phyloP scores from a whole-genome alignment of 1,140 invertebrate genomes.

The Lucilia cuprina region DNA sequence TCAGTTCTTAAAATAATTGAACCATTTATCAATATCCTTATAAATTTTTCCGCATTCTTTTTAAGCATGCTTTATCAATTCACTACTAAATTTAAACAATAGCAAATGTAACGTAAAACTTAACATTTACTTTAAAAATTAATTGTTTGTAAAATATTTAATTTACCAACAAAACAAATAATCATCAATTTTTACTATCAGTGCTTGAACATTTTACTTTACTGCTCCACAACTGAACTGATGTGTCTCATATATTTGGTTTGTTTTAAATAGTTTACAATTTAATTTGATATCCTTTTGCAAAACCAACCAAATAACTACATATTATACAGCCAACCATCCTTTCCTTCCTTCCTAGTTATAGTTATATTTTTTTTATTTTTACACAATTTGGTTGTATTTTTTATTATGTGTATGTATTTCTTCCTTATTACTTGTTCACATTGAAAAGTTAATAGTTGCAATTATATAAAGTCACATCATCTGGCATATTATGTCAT shows the following conservation, averaged over 20 bases:
- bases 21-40: too few species aligned
- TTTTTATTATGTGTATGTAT: background rate
- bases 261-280: constrained; percentile 3
- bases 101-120: background rate
- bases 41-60: too few species aligned
- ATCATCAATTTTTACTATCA: background rate
- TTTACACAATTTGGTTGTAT: background rate
- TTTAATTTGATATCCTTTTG: background rate
- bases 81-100: background rate
- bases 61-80: too few species aligned
- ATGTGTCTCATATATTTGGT: background rate
- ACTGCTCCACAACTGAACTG: background rate
- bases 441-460: constrained; percentile 10
- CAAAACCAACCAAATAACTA: background rate
- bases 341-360: background rate
- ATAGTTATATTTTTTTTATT: too few species aligned
- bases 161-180: background rate
- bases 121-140: background rate
- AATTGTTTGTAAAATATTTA: background rate
- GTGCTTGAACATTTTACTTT: background rate
- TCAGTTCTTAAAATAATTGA: too few species aligned
- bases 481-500: background rate
- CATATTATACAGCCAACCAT: background rate
- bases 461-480: constrained; percentile 11
- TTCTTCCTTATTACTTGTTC: background rate